Percentiles rank a stretch among this genome's conserved stretches.
phyloP scores from a whole-genome alignment of 2,113 vertebrate species.

The Panthera leo region DNA sequence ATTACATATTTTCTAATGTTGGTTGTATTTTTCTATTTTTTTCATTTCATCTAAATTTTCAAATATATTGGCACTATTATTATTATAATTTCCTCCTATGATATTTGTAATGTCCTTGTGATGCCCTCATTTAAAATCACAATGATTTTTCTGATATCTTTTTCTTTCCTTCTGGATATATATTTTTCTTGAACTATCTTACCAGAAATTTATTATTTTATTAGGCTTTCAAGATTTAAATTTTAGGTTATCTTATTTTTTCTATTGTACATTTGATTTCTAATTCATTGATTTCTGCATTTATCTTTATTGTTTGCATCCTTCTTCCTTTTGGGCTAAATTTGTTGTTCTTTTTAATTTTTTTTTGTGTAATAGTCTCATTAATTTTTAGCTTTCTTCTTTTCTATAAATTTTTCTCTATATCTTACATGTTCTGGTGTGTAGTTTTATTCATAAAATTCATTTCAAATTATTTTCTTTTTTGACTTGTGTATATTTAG shows the following conservation, averaged over 20 bases:
- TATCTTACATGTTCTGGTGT: background rate
- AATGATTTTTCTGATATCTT: background rate
- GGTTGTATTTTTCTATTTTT: slow-evolving; percentile 25
- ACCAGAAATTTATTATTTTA: background rate
- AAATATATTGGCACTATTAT: background rate
- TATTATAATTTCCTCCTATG: background rate
- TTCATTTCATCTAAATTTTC: slow-evolving; percentile 45
- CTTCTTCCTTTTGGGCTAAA: background rate
- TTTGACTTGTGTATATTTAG: background rate
- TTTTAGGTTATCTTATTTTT: background rate
- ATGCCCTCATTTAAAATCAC: background rate
- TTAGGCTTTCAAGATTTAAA: background rate
- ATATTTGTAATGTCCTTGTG: background rate
- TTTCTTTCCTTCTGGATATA: background rate
- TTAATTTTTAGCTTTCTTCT: background rate
- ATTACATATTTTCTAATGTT: slow-evolving; percentile 40
- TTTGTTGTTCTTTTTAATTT: background rate
- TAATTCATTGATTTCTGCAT: background rate
- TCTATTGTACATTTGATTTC: background rate
- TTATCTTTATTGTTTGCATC: background rate
- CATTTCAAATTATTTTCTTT: background rate
- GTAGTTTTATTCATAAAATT: background rate
- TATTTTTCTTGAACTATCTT: background rate
- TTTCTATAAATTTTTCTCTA: background rate
- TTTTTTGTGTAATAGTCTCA: background rate